Evolutionary conservation across 2,797 vertebrate species (phyloP).

Genomic region (Sebastes nivosus): DNA sequence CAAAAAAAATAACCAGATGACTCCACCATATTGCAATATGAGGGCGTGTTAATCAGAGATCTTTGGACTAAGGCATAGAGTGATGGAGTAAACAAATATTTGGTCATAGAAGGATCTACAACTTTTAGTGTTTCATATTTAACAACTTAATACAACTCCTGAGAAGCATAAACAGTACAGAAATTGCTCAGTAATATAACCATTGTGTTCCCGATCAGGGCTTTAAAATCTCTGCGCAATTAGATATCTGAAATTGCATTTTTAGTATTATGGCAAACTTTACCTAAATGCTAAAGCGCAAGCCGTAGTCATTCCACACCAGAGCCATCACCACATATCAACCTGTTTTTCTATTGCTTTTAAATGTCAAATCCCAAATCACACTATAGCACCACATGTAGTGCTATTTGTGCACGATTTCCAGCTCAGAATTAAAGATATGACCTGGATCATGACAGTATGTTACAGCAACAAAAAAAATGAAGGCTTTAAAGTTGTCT

Average conservation of each 20-base stretch:
- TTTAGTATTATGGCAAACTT: neutral
- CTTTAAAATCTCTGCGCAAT: neutral
- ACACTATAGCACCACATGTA: neutral
- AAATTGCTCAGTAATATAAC: neutral
- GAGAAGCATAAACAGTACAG: conserved; percentile 20
- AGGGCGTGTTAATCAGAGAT: conserved; percentile 1
- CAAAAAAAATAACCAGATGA: conserved; percentile 37
- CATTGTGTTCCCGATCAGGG: neutral
- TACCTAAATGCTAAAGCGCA: neutral
- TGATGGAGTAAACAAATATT: conserved; percentile 44
- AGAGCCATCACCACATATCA: neutral
- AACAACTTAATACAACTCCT: conserved; percentile 14
- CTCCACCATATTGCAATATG: conserved; percentile 4
- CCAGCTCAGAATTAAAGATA: neutral
- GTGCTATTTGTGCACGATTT: neutral
- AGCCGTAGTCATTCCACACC: neutral
- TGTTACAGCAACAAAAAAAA: neutral
- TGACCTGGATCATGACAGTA: neutral
- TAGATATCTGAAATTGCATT: neutral
- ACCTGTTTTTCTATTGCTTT: conserved; percentile 5
- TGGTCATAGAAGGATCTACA: conserved; percentile 9
- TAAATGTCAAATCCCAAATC: neutral
- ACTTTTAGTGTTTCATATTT: conserved; percentile 19
- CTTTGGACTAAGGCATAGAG: conserved; percentile 57
- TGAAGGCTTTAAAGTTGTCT: conserved; percentile 1